These are phyloP conservation scores for Lordiphosa andalusiaca DNA, from an alignment of 2,888 invertebrate genomes.

Conservation along the genomic window DNA sequence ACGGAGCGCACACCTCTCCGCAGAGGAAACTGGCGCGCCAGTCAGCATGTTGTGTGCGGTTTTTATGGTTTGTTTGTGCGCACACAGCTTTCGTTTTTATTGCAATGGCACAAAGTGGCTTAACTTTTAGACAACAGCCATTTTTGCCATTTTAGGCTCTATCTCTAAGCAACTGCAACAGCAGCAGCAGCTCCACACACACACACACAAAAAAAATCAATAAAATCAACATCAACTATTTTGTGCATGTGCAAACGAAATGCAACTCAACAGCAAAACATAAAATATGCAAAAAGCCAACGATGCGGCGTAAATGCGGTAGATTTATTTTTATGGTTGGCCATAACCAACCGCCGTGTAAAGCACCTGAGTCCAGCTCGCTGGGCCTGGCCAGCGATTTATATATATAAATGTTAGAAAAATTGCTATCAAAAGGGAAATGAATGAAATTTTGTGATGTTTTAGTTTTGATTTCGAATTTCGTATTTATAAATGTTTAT, in stretches of 20 bases:
- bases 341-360: constrained; percentile 23
- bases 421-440: constrained; percentile 36
- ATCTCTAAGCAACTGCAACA: constrained; percentile 41
- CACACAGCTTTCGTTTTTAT: constrained; percentile 45
- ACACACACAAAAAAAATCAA: constrained; percentile 49
- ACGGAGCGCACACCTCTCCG: constrained; percentile 9
- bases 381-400: constrained; percentile 27
- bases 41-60: constrained; percentile 53
- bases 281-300: constrained; percentile 66
- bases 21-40: not conserved
- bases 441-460: constrained; percentile 16
- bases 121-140: constrained; percentile 46
- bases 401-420: constrained; percentile 6
- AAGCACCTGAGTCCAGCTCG: constrained; percentile 19
- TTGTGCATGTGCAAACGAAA: constrained; percentile 48
- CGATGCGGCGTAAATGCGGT: constrained; percentile 67
- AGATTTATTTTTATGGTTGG: constrained; percentile 66
- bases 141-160: constrained; percentile 50
- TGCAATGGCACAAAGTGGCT: constrained; percentile 60
- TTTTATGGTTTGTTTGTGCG: constrained; percentile 66
- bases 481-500: no score
- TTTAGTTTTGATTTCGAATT: not conserved
- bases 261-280: constrained; percentile 42
- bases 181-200: constrained; percentile 4
- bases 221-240: constrained; percentile 58